Evolutionary conservation across 1,140 invertebrate genomes (phyloP).

Genomic region (Potamilus streckersoni): DNA sequence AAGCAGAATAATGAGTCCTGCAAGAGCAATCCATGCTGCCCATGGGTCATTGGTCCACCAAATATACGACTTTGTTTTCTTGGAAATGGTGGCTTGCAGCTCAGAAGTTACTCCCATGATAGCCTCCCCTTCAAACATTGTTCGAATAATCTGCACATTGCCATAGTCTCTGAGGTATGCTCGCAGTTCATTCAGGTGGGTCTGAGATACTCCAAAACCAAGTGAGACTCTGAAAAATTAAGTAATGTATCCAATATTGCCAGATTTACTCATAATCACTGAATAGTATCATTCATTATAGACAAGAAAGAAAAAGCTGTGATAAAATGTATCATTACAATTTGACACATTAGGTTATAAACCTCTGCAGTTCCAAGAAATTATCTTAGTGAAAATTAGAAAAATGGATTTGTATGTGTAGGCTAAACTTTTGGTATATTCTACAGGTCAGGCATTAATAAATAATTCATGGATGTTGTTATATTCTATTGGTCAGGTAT

Average conservation of each 20-base stretch:
- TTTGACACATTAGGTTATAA: too few species aligned
- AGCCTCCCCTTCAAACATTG: slow-evolving; percentile 21
- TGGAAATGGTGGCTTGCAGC: not conserved
- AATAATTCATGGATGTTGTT: too few species aligned
- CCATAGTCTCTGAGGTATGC: not conserved
- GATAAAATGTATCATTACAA: too few species aligned
- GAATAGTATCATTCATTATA: too few species aligned
- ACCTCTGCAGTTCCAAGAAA: too few species aligned
- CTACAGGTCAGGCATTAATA: too few species aligned
- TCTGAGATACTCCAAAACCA: not conserved
- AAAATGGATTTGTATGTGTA: too few species aligned
- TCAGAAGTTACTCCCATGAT: slow-evolving; percentile 11
- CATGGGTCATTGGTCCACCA: slow-evolving; percentile 78
- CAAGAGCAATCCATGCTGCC: slow-evolving; percentile 86
- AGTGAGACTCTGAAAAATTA: slow-evolving; percentile 11
- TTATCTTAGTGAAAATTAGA: too few species aligned
- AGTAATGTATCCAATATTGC: not conserved
- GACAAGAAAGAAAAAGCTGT: too few species aligned
- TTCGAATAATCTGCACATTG: slow-evolving; percentile 33
- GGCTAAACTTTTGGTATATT: too few species aligned
- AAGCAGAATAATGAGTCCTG: slow-evolving; percentile 86
- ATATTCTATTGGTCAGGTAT: too few species aligned
- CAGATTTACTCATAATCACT: too few species aligned
- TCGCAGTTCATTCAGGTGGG: not conserved
- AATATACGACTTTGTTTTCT: slow-evolving; percentile 44